Evolutionary conservation across 2,113 vertebrate genomes (phyloP).

Genomic region (Regulus satrapa): DNA sequence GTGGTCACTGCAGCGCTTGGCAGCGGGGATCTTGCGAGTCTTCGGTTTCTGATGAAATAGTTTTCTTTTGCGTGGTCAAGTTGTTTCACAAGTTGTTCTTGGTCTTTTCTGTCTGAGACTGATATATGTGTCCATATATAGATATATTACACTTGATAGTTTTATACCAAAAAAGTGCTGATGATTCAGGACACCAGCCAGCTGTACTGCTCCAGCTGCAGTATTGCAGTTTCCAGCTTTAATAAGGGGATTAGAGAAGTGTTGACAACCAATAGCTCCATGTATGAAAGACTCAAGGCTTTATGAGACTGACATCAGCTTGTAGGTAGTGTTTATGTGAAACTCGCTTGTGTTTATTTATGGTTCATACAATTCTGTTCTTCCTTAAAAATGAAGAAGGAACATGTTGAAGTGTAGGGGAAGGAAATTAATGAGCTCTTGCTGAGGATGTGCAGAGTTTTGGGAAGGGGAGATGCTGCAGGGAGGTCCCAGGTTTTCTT

Average conservation of each 20-base stretch:
- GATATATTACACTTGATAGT: too few species aligned
- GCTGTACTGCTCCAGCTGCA: background rate
- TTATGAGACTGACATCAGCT: background rate
- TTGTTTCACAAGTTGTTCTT: background rate
- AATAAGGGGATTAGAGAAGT: background rate
- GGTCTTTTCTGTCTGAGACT: background rate
- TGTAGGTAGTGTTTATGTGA: background rate
- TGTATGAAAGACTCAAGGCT: background rate
- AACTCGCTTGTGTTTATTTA: background rate
- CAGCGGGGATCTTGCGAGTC: background rate
- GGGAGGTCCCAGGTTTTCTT: background rate
- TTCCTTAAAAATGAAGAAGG: background rate
- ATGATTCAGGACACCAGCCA: background rate
- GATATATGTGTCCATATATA: background rate
- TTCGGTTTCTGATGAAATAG: background rate
- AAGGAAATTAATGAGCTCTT: background rate
- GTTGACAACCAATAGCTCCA: background rate
- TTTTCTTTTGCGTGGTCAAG: background rate
- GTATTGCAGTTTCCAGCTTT: background rate
- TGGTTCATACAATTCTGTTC: background rate
- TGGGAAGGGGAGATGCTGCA: background rate
- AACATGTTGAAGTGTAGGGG: background rate
- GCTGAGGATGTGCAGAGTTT: background rate
- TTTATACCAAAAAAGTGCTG: background rate
- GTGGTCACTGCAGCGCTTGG: background rate